Base-by-base conservation (phyloP, 2,797 vertebrate species). In the Stomatorhinus walkeri region DNA sequence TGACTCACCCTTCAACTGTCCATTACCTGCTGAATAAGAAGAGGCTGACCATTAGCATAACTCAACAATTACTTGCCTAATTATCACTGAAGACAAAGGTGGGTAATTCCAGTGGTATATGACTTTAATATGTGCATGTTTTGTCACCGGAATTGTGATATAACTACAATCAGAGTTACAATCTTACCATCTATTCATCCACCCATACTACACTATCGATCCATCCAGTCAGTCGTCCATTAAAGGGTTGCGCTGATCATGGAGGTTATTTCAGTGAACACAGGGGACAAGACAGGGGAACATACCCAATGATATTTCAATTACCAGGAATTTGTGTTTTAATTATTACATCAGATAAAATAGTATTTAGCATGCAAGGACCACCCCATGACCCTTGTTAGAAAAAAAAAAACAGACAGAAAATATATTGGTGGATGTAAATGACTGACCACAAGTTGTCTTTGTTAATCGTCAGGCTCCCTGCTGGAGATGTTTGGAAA, bases 51-150 rank as follows among this genome's bases (percentile, higher is more conserved):
- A 51, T 51, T 51, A 85, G 43, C n/a, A 51, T 14, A 51, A 22
- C 10, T 52, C n/a, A 51, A 64, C 88, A 72, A 68, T 68, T 40
- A 24, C n/a, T 28, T 56, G 52, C 40, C 79, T 88, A 61, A 83
- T 59, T 88, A 56, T 85, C 64, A 90, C 84, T 88, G 56, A 85
- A 90, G 85, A 90, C 89, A 90, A 85, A 87, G 85, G 22, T 61
- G 90, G 88, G 88, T 92, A 91, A 91, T 91, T 90, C 19, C 40
- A 83, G 79, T 89, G 91, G 64, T 89, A 88, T 88, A 87, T 54
- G 88, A 88, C 68, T 40, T 76, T 76, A 72, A 72, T 72, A 40
- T 76, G 32, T 40, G 68, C 12, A 36, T 36, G 32, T 76, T 76
- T 76, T 76, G 32, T 81, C 76, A 46, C 14, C 2, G 3, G 76